A percentile compares a stretch with the other conserved stretches of the same genome.
phyloP scores from a whole-genome alignment of 1,140 invertebrate genomes.

The Lamellibrachia luymesi region DNA sequence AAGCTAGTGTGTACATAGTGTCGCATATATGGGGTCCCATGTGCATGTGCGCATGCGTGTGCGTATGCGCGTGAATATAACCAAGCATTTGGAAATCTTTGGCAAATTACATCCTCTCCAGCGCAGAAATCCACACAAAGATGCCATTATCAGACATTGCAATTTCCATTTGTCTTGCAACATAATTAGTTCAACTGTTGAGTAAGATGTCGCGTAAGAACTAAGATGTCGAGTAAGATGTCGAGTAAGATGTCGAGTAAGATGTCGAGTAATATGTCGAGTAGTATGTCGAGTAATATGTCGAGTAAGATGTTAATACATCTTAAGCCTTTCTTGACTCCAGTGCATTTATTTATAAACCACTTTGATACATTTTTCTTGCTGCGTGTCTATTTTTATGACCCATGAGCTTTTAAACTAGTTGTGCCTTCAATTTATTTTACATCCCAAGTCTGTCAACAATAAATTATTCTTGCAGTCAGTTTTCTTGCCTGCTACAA shows the following conservation, averaged over 20 bases:
- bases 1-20: not conserved
- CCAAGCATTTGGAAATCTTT: not conserved
- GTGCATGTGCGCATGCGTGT: no score
- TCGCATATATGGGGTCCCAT: not conserved
- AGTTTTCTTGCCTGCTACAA: not conserved
- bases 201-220: no score
- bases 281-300: no score
- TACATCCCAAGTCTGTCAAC: not conserved
- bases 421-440: not conserved
- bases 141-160: not conserved
- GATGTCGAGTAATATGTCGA: no score
- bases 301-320: no score
- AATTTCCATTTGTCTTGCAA: no score
- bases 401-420: not conserved
- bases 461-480: not conserved
- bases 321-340: no score
- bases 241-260: no score
- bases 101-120: not conserved
- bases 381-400: not conserved
- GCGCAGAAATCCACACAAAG: not conserved
- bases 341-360: no score
- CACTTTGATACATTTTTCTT: not conserved
- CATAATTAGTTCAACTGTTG: not conserved
- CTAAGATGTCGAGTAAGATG: no score
- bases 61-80: not conserved